Conservation (phyloP, 2,888 invertebrate species). For the Margaritifera margaritifera region DNA sequence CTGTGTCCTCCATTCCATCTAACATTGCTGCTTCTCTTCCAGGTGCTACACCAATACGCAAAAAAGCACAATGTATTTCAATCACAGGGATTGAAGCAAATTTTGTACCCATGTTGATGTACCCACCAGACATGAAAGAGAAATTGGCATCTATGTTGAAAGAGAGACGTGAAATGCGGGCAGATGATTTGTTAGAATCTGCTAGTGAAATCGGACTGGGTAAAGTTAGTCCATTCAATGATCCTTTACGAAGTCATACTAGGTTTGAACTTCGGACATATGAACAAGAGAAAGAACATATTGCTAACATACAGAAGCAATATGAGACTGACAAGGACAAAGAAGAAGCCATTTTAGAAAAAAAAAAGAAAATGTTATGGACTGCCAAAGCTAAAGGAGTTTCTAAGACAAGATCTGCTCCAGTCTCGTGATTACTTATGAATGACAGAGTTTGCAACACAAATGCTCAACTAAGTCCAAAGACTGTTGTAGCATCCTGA, state of each 20-base stretch:
- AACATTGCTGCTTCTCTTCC: conserved; percentile 52
- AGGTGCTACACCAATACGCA: conserved; percentile 37
- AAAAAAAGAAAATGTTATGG: conserved; percentile 61
- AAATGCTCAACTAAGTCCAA: no score
- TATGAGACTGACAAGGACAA: conserved; percentile 39
- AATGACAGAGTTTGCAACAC: not conserved
- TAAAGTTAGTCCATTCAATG: conserved; percentile 63
- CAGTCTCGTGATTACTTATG: conserved; percentile 1
- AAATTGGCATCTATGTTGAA: conserved; percentile 48
- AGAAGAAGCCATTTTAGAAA: conserved; percentile 52
- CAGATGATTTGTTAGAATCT: conserved; percentile 36
- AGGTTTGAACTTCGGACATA: conserved; percentile 68
- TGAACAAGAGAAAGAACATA: conserved; percentile 60
- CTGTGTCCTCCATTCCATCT: conserved; percentile 40
- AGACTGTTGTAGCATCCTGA: no score
- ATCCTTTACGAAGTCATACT: conserved; percentile 64
- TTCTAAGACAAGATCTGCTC: conserved; percentile 18
- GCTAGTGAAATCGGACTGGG: conserved; percentile 51
- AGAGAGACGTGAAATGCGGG: conserved; percentile 40
- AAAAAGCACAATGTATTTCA: conserved; percentile 35
- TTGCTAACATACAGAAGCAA: conserved; percentile 51
- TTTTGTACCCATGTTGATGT: conserved; percentile 69
- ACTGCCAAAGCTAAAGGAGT: conserved; percentile 54
- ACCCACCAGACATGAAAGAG: conserved; percentile 59
- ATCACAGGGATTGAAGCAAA: conserved; percentile 52